Evolutionary conservation across 2,888 invertebrate genomes (phyloP), one percentile per base, ranked within the genome.

Genomic region (Corbicula japonica): DNA sequence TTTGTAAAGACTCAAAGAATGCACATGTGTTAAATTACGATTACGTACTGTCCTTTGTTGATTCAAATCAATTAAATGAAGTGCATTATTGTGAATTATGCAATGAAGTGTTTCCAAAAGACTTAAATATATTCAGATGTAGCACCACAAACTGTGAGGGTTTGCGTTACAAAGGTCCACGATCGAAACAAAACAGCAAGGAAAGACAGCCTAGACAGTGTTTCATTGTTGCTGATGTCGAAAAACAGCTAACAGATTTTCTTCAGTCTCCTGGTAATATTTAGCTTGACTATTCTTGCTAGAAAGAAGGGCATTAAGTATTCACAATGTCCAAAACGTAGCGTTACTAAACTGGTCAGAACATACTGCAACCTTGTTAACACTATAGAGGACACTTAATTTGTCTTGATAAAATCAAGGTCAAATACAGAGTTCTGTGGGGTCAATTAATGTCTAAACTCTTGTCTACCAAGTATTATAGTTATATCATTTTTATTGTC

Each of bases 101-200:
- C 52, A 63, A 28, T 44, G 63, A 44, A 41, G 41, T 74, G 38
- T 79, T 74, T 70, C 73, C 74, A 70, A 21, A 62, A 1, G 70
- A 79, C 52, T 1, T 8, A 69, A 38, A 79, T 70, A 50, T 21
- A n/a, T 74, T 52, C 28, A 21, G 28, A 23, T 80, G 76, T 48
- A 6, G 6, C 21, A 72, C 56, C n/a, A 15, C 15, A 48, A 63
- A 76, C 56, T 80, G 80, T 52, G 62, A 72, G 12, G 76, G 80
- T 62, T 56, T 63, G 3, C 80, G 80, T n/a, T 80, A 80, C 73
- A 72, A 80, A 69, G 76, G 80, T 1, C 61, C 76, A 61, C 10
- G 50, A 61, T 72, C 72, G n/a, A 72, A 63, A 46, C 76, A 80
- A 26, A 15, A 62, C 2, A n/a, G 6, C 12, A 76, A 68, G 30